Conservation (phyloP, 1,140 invertebrate species). For the Pseudomyrmex flavicornis region DNA sequence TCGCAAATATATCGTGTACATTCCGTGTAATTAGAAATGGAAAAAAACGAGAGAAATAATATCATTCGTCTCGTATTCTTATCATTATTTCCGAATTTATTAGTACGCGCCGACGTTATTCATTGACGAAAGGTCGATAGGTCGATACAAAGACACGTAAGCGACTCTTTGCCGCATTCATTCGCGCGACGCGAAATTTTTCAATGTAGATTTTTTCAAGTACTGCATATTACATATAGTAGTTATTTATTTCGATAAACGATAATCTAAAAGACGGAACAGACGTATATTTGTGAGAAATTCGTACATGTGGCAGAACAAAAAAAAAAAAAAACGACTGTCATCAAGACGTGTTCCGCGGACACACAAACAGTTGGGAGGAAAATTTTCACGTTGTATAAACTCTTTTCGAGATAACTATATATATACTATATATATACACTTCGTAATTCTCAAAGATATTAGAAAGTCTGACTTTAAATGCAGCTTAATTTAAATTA, state of each 20-base stretch:
- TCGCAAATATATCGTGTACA: constrained; percentile 24
- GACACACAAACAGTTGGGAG: too few species aligned
- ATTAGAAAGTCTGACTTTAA: too few species aligned
- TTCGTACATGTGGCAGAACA: background rate
- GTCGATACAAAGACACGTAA: constrained; percentile 3
- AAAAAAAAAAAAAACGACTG: too few species aligned
- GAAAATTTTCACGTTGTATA: too few species aligned
- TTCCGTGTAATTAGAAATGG: constrained; percentile 28
- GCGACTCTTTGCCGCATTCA: constrained; percentile 19
- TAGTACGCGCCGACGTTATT: constrained; percentile 26
- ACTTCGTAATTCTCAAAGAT: too few species aligned
- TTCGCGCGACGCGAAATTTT: constrained; percentile 1
- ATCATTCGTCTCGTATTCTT: constrained; percentile 22
- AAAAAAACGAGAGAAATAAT: constrained; percentile 22
- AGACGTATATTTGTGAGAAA: constrained; percentile 18
- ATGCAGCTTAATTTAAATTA: too few species aligned
- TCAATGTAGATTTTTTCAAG: constrained; percentile 6
- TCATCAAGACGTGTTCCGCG: constrained; percentile 4
- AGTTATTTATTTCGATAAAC: constrained; percentile 10
- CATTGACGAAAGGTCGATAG: constrained; percentile 13
- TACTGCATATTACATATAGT: background rate
- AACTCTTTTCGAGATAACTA: too few species aligned
- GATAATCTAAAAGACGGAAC: background rate
- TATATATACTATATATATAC: too few species aligned
- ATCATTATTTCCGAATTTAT: constrained; percentile 14